Percentiles rank a stretch among this genome's conserved stretches.
Evolutionary conservation across 1,140 invertebrate genomes (phyloP).

Genomic region (Teleopsis dalmanni): DNA sequence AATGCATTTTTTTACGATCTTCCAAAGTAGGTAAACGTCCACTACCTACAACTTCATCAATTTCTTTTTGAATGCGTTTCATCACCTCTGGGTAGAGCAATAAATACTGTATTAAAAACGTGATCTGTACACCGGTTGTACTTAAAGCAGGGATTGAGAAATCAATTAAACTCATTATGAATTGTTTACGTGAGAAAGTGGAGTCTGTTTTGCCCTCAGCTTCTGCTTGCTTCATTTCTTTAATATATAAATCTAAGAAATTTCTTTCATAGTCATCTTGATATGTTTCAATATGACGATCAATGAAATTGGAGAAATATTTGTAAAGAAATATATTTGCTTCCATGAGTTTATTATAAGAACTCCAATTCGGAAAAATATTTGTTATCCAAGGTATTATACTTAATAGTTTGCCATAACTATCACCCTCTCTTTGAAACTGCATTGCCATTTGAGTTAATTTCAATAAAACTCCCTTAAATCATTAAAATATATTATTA

Average conservation of each 20-base stretch:
- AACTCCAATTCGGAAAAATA: slow-evolving; percentile 50
- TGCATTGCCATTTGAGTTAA: slow-evolving; percentile 39
- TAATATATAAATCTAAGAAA: slow-evolving; percentile 49
- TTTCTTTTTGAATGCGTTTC: slow-evolving; percentile 57
- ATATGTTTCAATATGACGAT: slow-evolving; percentile 41
- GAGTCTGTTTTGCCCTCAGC: slow-evolving; percentile 9
- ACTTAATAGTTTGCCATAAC: slow-evolving; percentile 51
- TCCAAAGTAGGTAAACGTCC: slow-evolving; percentile 53
- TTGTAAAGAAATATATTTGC: slow-evolving; percentile 34
- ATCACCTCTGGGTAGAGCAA: slow-evolving; percentile 58
- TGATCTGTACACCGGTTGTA: slow-evolving; percentile 42
- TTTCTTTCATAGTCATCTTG: slow-evolving; percentile 45
- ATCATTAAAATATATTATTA: too few relatives aligned
- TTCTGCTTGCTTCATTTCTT: slow-evolving; percentile 45
- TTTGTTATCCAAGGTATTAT: slow-evolving; percentile 54
- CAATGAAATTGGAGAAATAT: slow-evolving; percentile 43
- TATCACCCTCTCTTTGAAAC: slow-evolving; percentile 48
- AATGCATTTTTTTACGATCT: slow-evolving; percentile 54
- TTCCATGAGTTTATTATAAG: slow-evolving; percentile 46
- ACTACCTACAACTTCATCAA: slow-evolving; percentile 60
- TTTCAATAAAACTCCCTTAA: too few relatives aligned
- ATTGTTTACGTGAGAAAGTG: slow-evolving; percentile 46
- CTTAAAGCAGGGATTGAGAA: slow-evolving; percentile 52
- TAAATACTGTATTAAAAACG: slow-evolving; percentile 55
- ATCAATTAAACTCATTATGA: slow-evolving; percentile 50